Evolutionary conservation across 1,140 invertebrate genomes (phyloP).

Genomic region (Alviniconcha marisindica): DNA sequence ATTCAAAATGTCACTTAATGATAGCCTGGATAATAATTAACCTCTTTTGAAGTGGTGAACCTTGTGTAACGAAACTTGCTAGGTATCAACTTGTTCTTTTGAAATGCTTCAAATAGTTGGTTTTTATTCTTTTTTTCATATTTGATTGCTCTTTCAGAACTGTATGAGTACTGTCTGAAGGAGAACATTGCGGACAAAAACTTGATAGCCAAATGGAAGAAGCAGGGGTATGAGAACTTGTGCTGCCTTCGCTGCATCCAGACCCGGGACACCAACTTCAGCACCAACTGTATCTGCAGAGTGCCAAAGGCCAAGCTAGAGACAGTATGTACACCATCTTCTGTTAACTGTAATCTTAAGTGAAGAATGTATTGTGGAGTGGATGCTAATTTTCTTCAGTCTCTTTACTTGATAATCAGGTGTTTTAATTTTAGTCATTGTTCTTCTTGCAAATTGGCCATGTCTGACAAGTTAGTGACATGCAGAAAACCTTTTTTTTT

Average conservation of each 20-base stretch:
- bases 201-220: constrained; percentile 99
- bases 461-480: too few relatives aligned
- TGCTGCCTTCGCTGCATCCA: constrained; percentile 99
- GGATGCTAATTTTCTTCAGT: not conserved
- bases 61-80: too few relatives aligned
- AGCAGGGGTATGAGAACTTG: constrained; percentile 99
- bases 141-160: too few relatives aligned
- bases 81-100: too few relatives aligned
- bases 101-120: too few relatives aligned
- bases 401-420: not conserved
- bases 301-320: constrained; percentile 99
- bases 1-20: too few relatives aligned
- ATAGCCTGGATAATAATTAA: too few relatives aligned
- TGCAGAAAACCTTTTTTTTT: too few relatives aligned
- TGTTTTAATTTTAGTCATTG: not conserved
- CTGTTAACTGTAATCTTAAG: not conserved
- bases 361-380: not conserved
- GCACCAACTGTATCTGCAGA: constrained; percentile 99
- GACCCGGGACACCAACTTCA: constrained; percentile 98
- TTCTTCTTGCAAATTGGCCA: too few relatives aligned
- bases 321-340: constrained; percentile 82
- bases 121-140: too few relatives aligned
- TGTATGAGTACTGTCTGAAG: constrained; percentile 98
- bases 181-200: constrained; percentile 98
- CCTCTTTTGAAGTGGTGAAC: too few relatives aligned